Evolutionary conservation across 2,113 vertebrate species (phyloP).

Genomic region (Thamnophis sirtalis): DNA sequence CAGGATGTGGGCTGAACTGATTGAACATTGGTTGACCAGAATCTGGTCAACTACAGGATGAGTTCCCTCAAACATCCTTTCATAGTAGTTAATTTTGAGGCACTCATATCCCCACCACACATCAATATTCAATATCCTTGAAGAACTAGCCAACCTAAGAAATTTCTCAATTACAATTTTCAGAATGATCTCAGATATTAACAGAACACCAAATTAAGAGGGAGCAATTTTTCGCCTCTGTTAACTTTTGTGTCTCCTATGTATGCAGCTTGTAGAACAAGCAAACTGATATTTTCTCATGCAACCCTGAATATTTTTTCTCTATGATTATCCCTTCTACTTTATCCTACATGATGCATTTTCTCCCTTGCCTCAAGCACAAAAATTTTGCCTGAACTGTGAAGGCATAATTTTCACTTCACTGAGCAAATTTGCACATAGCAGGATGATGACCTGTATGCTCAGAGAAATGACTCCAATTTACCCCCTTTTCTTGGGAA

Average conservation of each 20-base stretch:
- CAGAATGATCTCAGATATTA: neutral
- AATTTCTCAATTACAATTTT: neutral
- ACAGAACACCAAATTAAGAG: neutral
- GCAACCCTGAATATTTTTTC: neutral
- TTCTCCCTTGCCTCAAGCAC: neutral
- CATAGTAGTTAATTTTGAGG: neutral
- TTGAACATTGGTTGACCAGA: neutral
- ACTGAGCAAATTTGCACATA: neutral
- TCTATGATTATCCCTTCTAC: neutral
- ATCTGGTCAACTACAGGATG: neutral
- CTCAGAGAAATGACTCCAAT: neutral
- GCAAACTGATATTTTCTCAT: neutral
- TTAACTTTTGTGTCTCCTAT: neutral
- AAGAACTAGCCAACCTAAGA: neutral
- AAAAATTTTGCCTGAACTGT: neutral
- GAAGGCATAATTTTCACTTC: neutral
- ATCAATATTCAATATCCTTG: neutral
- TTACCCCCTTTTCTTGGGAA: neutral
- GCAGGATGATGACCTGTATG: neutral
- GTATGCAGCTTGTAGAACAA: neutral
- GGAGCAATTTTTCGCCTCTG: neutral
- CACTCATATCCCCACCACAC: neutral
- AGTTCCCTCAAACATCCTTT: neutral
- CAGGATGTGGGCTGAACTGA: neutral
- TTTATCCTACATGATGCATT: neutral